phyloP scores from a whole-genome alignment of 2,797 vertebrate species.

The Myotis vivesi region DNA sequence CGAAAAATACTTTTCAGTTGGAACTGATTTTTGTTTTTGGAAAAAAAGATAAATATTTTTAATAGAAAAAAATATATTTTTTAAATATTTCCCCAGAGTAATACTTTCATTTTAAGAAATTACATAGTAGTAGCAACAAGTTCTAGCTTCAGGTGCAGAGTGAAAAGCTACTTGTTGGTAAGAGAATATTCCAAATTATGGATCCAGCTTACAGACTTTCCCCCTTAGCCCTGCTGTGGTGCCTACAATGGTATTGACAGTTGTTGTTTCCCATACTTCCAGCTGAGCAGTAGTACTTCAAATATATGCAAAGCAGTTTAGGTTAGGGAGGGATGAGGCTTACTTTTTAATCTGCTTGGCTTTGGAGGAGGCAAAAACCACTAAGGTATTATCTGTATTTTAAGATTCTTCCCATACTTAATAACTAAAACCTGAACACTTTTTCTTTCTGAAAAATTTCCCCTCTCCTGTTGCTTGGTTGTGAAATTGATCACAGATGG shows the following conservation, averaged over 20 bases:
- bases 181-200: background rate
- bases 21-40: conserved; percentile 74
- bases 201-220: background rate
- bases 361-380: conserved; percentile 32
- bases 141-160: conserved; percentile 70
- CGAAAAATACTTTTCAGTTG: conserved; percentile 67
- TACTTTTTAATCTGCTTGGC: background rate
- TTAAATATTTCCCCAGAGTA: conserved; percentile 81
- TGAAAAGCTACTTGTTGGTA: conserved; percentile 58
- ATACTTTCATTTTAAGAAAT: conserved; percentile 78
- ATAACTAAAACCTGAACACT: conserved; percentile 31
- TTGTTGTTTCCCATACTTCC: background rate
- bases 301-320: background rate
- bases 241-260: background rate
- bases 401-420: conserved; percentile 46
- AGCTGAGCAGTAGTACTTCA: conserved; percentile 1
- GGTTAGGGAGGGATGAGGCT: background rate
- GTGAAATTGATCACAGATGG: conserved; percentile 2
- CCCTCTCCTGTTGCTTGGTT: conserved; percentile 23
- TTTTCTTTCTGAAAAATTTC: conserved; percentile 40
- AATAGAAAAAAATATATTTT: conserved; percentile 85
- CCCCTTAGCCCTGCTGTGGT: background rate
- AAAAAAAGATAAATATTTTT: conserved; percentile 81
- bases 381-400: conserved; percentile 58
- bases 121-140: conserved; percentile 68